Percentiles rank a stretch among this genome's conserved stretches.
These are phyloP conservation scores for Masnerella sp. DNA, from an alignment of 2,888 invertebrate species.

Conservation along the genomic window DNA sequence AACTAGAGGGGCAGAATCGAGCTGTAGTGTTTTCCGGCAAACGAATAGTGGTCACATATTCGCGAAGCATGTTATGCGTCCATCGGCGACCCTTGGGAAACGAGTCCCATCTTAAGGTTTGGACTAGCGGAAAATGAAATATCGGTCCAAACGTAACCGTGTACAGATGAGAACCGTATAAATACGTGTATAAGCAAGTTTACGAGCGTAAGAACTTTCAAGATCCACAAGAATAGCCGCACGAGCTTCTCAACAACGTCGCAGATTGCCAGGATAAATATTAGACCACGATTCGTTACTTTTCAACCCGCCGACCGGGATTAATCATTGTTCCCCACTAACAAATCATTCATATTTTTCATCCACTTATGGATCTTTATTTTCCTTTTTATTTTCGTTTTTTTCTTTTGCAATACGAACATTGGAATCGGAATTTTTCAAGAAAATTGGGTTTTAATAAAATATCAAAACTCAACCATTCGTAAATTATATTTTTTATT, in stretches of 20 bases:
- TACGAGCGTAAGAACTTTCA: slow-evolving; percentile 55
- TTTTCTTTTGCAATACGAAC: too few relatives aligned
- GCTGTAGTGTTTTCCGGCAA: slow-evolving; percentile 50
- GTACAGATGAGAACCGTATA: slow-evolving; percentile 56
- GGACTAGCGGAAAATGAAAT: slow-evolving; percentile 67
- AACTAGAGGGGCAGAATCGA: slow-evolving; percentile 16
- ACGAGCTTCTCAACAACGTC: slow-evolving; percentile 37
- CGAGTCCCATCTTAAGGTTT: slow-evolving; percentile 61
- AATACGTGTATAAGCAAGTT: slow-evolving; percentile 59
- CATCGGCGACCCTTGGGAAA: slow-evolving; percentile 61
- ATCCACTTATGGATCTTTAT: too few relatives aligned
- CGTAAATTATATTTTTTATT: too few relatives aligned
- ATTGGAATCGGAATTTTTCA: too few relatives aligned
- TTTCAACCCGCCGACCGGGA: slow-evolving; percentile 28
- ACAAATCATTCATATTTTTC: too few relatives aligned
- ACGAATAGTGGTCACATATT: slow-evolving; percentile 56
- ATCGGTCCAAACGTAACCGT: slow-evolving; percentile 57
- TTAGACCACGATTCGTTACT: slow-evolving; percentile 49
- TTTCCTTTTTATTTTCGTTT: too few relatives aligned
- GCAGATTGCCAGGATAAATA: slow-evolving; percentile 56
- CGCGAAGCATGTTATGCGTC: slow-evolving; percentile 48
- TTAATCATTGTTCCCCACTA: too few relatives aligned
- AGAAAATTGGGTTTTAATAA: too few relatives aligned
- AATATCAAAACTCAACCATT: too few relatives aligned
- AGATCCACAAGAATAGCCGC: slow-evolving; percentile 46